Percentiles rank a stretch among this genome's conserved stretches.
Conservation (phyloP, 2,888 invertebrate genomes). For the Epicampocera succincta region DNA sequence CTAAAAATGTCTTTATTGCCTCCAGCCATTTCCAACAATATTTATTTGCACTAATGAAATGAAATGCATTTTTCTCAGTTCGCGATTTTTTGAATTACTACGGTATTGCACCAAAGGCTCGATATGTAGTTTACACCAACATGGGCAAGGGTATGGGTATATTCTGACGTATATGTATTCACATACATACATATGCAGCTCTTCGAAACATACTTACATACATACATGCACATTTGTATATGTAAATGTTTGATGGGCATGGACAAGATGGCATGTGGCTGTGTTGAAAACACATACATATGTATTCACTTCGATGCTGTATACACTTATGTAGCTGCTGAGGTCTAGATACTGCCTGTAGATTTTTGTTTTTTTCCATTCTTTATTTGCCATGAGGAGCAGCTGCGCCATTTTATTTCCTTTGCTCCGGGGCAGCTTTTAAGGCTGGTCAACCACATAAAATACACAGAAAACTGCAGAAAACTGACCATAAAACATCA, state of each 20-base stretch:
- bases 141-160: not conserved
- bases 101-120: too few relatives aligned
- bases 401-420: constrained; percentile 49
- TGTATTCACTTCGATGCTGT: not conserved
- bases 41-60: too few relatives aligned
- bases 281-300: not conserved
- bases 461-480: constrained; percentile 60
- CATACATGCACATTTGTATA: not conserved
- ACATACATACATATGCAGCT: not conserved
- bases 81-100: too few relatives aligned
- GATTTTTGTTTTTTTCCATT: not conserved
- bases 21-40: too few relatives aligned
- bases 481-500: constrained; percentile 64
- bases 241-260: too few relatives aligned
- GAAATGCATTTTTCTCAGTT: too few relatives aligned
- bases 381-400: constrained; percentile 29
- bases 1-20: too few relatives aligned
- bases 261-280: not conserved
- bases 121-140: constrained; percentile 53
- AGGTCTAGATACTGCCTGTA: constrained; percentile 24
- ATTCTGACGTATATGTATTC: not conserved
- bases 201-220: too few relatives aligned
- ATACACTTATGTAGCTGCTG: constrained; percentile 7
- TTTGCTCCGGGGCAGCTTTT: constrained; percentile 62
- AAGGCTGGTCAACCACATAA: constrained; percentile 65